phyloP scores from a whole-genome alignment of 2,113 vertebrate genomes.

The rat (Rattus norvegicus) region GRCr8 NC_086028.1:13200001-13200500 shows the following conservation, averaged over 20 bases:
- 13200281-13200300: background rate
- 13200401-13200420: background rate
- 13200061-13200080: background rate
- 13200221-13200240: background rate
- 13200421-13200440: background rate
- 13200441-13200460: background rate
- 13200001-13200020: background rate
- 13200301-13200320: no score
- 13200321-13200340: background rate
- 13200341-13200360: background rate
- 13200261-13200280: background rate
- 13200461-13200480: background rate
- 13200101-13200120: background rate
- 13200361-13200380: background rate
- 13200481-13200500: background rate
- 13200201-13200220: fast-evolving
- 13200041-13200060: background rate
- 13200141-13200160: background rate
- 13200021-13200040: background rate
- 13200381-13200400: background rate
- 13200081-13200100: background rate
- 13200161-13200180: background rate
- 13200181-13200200: background rate
- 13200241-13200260: background rate
- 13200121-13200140: background rate